phyloP scores from a whole-genome alignment of 2,888 invertebrate genomes.

The Pseudococcus longispinus region DNA sequence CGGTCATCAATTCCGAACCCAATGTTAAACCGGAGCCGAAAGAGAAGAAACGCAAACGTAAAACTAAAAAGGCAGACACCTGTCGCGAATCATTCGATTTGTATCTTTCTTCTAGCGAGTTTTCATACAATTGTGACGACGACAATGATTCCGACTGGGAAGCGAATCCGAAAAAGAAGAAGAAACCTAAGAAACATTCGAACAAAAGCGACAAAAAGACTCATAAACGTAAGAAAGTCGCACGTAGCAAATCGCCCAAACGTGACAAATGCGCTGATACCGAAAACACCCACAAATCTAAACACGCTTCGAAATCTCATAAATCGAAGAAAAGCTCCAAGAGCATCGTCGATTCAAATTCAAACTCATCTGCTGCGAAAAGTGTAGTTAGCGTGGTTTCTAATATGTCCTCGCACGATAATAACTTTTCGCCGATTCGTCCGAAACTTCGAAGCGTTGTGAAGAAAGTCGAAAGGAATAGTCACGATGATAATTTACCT shows the following conservation, averaged over 20 bases:
- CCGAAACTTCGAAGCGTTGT: slow-evolving; percentile 44
- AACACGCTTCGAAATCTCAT: background rate
- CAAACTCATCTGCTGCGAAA: too few relatives aligned
- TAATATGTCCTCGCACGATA: background rate
- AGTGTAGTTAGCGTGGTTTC: background rate
- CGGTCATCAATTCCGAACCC: background rate
- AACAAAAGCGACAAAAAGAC: slow-evolving; percentile 5
- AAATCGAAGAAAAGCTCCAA: background rate
- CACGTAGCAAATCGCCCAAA: background rate
- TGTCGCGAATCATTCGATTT: background rate
- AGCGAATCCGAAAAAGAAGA: slow-evolving; percentile 12
- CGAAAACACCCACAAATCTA: background rate
- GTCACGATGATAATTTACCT: background rate
- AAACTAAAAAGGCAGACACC: background rate
- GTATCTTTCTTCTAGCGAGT: background rate
- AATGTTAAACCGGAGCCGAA: background rate
- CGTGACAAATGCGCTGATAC: background rate
- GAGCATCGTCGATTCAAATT: background rate
- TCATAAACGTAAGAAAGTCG: background rate
- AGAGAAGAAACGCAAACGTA: background rate
- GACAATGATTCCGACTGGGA: slow-evolving; percentile 43
- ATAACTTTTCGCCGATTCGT: background rate
- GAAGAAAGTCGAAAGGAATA: background rate
- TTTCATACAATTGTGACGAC: background rate
- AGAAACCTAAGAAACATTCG: slow-evolving; percentile 1